phyloP scores from a whole-genome alignment of 2,113 vertebrate genomes.

The Tor tambroides region DNA sequence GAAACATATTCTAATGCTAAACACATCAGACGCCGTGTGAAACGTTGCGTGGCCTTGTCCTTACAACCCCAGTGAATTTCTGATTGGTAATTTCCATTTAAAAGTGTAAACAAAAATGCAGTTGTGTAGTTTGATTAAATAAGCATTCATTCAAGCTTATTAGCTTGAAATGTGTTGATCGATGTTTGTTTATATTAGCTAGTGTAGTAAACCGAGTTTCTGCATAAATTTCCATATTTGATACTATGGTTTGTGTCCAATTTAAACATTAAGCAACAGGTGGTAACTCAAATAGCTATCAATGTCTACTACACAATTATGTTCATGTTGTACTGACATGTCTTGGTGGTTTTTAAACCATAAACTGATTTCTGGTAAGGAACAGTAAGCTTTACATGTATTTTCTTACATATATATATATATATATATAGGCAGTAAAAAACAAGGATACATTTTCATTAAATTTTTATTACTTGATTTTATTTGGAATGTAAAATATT shows the following conservation, averaged over 20 bases:
- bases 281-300: background rate
- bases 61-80: background rate
- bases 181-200: background rate
- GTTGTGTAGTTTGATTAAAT: background rate
- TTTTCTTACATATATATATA: background rate
- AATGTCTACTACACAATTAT: background rate
- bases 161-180: background rate
- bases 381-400: background rate
- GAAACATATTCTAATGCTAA: slow-evolving; percentile 12
- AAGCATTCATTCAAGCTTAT: background rate
- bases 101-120: background rate
- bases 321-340: background rate
- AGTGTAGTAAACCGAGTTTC: background rate
- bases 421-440: background rate
- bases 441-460: background rate
- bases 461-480: background rate
- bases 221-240: background rate
- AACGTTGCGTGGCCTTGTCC: background rate
- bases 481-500: background rate
- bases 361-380: background rate
- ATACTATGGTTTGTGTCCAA: background rate
- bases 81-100: background rate
- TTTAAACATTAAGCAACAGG: background rate
- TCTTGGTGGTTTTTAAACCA: background rate
- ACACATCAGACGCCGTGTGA: background rate